Evolutionary conservation across 2,888 invertebrate species (phyloP), one percentile per base, ranked within the genome.

Genomic region (Actias luna): DNA sequence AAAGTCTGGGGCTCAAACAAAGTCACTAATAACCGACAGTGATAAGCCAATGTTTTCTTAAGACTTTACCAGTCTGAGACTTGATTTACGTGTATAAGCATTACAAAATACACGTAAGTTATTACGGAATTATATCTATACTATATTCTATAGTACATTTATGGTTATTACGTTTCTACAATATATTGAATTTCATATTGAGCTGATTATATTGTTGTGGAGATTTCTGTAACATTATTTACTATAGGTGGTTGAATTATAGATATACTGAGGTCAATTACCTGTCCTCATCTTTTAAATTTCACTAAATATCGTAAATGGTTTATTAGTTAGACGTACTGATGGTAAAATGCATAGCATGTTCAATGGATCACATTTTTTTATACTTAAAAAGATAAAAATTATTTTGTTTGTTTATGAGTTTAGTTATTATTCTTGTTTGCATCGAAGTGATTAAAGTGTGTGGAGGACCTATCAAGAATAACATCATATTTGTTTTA

Each of bases 41-140:
- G 55, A 29, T 55, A 55, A 55, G 55, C 55, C 55, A 29, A 16
- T 55, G 55, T 55, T 55, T 55, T 29, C 55, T 16, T 29, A 29
- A 55, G 55, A 29, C 55, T 55, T 55, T 46, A 16, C 14, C 27
- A 29, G 29, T 55, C 27, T 55, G 55, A 16, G 29, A 55, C 29
- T 55, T 55, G 29, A 55, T 55, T 55, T 29, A 55, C 27, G 1
- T n/a, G 29, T 27, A 29, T 55, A 55, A 14, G 29, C 55, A 55
- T 55, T n/a, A 29, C 29, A 46, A 22, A 46, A 22, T 46, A 46
- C 46, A 46, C 22, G 46, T 46, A 46, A 46, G 22, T 46, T 22
- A 12, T 10, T 22, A 46, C 46, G 18, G 22, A 25, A 7, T 22
- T 10, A 12, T 18, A n/a, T 7, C 22, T 46, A 12, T 46, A 18